These are phyloP conservation scores for Nyctibius grandis DNA, from an alignment of 2,797 vertebrate genomes.

Conservation along the genomic window DNA sequence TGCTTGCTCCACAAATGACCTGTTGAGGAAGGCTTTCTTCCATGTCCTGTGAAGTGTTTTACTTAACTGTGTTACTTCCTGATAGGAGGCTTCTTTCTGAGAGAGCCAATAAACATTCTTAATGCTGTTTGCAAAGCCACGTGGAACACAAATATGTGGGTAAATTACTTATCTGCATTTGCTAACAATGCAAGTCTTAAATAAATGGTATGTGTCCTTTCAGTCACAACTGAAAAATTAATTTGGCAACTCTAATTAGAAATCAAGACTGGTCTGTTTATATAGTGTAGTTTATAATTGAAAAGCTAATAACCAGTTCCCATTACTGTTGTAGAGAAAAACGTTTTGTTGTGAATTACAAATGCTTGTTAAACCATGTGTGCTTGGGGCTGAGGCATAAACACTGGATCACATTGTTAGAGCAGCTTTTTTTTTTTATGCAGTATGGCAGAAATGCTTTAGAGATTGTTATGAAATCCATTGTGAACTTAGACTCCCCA, in stretches of 20 bases:
- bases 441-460: conserved; percentile 97
- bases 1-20: background rate
- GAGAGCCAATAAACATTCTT: background rate
- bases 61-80: background rate
- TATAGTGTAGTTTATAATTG: background rate
- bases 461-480: conserved; percentile 98
- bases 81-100: background rate
- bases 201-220: background rate
- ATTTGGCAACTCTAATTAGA: background rate
- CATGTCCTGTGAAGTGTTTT: background rate
- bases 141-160: background rate
- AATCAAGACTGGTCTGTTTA: background rate
- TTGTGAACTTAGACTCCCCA: conserved; percentile 91
- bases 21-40: background rate
- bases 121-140: background rate
- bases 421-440: background rate
- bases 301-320: background rate
- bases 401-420: background rate
- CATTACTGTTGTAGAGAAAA: background rate
- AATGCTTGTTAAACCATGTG: background rate
- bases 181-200: background rate
- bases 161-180: background rate
- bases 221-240: background rate
- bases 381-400: background rate
- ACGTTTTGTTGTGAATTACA: background rate